Base-by-base conservation (phyloP, 2,797 vertebrate genomes). In the Remorina albescens region DNA sequence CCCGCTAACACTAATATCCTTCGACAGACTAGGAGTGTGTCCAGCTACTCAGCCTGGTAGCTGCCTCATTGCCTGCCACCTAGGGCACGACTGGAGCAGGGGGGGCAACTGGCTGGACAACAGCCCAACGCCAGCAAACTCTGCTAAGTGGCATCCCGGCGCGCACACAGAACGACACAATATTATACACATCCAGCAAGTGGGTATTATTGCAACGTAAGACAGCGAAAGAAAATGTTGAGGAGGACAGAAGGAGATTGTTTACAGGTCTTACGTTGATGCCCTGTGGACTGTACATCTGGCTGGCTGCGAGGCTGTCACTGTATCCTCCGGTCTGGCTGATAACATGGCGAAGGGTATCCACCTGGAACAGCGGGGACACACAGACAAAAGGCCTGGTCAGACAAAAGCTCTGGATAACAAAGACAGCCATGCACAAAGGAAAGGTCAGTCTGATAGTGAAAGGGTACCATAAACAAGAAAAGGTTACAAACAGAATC, bases 331-430 rank as follows among this genome's bases (percentile, higher is more conserved):
- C 98, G 96, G 97, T 98, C 96, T 99, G 98, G 96, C 97, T 99
- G 97, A 99, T 99, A 98, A 99, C 98, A 98, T 99, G 98, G 97
- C 98, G 97, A 98, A 99, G 98, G 94, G 98, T 98, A 98, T 99
- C 98, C 97, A 99, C 98, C 98, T 99, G 96, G 87, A 95, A 92
- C 89, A 89, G 78, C 53, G 19, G 83, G 85, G 84, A 89, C 74
- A 86, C 85, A 90, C 71, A 94, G 63, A 91, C 85, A 91, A 92
- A 94, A 94, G 89, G 84, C 62, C 86, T 26, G 90, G 91, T 95
- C 92, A 94, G 87, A 93, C 88, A 89, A 91, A 91, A 87, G 85
- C 88, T 79, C 70, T 37, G 79, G 68, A 86, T 86, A 91, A 93
- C 90, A 92, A 89, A 94, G 90, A 89, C 82, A 72, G 86, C 75